Evolutionary conservation across 2,113 vertebrate species (phyloP).

Genomic region (Erythrolamprus reginae): DNA sequence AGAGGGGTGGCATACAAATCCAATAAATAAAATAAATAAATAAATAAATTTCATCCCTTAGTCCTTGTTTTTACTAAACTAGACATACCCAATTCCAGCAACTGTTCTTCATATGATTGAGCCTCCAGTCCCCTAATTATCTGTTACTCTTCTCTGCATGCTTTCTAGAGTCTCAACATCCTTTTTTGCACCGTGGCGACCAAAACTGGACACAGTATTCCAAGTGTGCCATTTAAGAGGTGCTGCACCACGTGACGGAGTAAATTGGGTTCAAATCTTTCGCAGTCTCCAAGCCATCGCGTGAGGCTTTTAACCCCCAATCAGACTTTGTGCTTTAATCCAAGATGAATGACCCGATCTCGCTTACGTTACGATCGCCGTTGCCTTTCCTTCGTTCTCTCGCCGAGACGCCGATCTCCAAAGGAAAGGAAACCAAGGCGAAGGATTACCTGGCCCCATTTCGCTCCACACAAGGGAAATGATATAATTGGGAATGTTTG

Average conservation of each 20-base stretch:
- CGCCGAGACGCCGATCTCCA: not conserved
- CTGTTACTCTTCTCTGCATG: too few species aligned
- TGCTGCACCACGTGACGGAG: not conserved
- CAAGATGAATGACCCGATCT: not conserved
- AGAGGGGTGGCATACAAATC: too few species aligned
- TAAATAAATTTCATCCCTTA: too few species aligned
- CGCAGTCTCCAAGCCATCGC: not conserved
- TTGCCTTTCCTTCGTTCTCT: not conserved
- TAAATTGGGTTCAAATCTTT: not conserved
- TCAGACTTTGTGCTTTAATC: not conserved
- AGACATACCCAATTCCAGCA: too few species aligned
- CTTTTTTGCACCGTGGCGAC: too few species aligned
- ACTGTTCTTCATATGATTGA: too few species aligned
- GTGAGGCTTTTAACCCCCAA: not conserved
- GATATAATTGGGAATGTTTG: constrained; percentile 64
- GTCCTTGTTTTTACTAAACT: too few species aligned
- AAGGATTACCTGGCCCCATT: constrained; percentile 44
- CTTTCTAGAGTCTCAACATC: too few species aligned
- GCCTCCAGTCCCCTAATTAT: too few species aligned
- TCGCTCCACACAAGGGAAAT: constrained; percentile 46
- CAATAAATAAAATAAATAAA: too few species aligned
- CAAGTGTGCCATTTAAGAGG: too few species aligned
- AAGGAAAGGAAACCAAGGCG: constrained; percentile 38
- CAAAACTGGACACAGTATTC: too few species aligned
- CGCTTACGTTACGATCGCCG: rapidly evolving